These are phyloP conservation scores for Typhlichthys subterraneus DNA, from an alignment of 2,797 vertebrate species.

Conservation along the genomic window DNA sequence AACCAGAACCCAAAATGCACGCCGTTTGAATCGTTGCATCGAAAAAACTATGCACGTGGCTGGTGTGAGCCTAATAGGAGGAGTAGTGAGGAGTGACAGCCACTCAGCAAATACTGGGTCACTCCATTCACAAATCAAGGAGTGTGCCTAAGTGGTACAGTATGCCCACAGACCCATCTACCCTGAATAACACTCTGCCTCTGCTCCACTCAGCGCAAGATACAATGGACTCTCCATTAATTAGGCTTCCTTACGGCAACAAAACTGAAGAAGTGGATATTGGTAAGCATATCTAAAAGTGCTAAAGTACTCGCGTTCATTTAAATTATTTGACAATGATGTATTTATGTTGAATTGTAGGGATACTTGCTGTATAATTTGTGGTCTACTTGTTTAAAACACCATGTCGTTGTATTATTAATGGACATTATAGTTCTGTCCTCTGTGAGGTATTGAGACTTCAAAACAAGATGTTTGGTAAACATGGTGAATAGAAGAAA, in stretches of 20 bases:
- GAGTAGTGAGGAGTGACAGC: not conserved
- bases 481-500: no score
- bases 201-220: slow-evolving; percentile 27
- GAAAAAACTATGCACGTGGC: no score
- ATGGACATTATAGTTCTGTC: no score
- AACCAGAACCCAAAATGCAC: no score
- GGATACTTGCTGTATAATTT: no score
- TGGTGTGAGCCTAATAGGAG: not conserved
- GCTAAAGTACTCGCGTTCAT: not conserved
- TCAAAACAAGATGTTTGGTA: no score
- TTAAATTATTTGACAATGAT: not conserved
- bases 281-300: slow-evolving; percentile 47
- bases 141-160: not conserved
- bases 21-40: no score
- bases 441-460: no score
- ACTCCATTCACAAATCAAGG: not conserved
- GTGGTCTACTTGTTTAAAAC: no score
- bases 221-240: slow-evolving; percentile 10
- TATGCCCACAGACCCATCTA: not conserved
- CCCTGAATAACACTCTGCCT: slow-evolving; percentile 12
- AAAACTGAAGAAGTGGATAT: slow-evolving; percentile 51
- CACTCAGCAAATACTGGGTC: no score
- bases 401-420: no score
- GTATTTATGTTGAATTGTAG: not conserved
- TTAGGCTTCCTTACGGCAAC: slow-evolving; percentile 34